Evolutionary conservation across 1,140 invertebrate genomes (phyloP).

Genomic region (Leguminivora glycinivorella): DNA sequence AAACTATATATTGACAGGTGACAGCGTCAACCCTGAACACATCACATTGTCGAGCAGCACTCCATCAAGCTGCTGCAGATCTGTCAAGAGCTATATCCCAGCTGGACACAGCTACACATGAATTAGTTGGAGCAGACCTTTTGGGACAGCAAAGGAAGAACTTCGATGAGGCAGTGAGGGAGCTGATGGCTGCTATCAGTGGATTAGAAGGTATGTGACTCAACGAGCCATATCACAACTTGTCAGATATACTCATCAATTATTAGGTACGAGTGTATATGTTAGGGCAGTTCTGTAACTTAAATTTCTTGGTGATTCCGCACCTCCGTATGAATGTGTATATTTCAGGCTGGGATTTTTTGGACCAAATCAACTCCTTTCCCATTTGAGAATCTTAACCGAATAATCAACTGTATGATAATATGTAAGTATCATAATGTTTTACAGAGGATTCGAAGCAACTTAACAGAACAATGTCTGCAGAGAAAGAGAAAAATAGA

Average conservation of each 20-base stretch:
- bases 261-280: no score
- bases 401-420: no score
- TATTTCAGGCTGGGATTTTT: no score
- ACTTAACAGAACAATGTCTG: not conserved
- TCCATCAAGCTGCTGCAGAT: not conserved
- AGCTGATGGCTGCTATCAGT: not conserved
- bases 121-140: not conserved
- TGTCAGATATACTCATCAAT: no score
- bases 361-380: no score
- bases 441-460: not conserved
- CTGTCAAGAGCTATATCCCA: not conserved
- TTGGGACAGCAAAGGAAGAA: constrained; percentile 18
- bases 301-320: no score
- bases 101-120: not conserved
- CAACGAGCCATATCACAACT: not conserved
- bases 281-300: no score
- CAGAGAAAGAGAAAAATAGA: constrained; percentile 5
- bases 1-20: constrained; percentile 33
- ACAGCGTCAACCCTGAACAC: constrained; percentile 34
- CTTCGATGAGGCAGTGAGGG: not conserved
- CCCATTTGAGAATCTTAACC: no score
- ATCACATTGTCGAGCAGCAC: not conserved
- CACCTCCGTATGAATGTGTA: no score
- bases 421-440: not conserved
- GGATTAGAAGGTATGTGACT: not conserved